Evolutionary conservation across 2,888 invertebrate genomes (phyloP).

Genomic region (Micoletzkya japonica): DNA sequence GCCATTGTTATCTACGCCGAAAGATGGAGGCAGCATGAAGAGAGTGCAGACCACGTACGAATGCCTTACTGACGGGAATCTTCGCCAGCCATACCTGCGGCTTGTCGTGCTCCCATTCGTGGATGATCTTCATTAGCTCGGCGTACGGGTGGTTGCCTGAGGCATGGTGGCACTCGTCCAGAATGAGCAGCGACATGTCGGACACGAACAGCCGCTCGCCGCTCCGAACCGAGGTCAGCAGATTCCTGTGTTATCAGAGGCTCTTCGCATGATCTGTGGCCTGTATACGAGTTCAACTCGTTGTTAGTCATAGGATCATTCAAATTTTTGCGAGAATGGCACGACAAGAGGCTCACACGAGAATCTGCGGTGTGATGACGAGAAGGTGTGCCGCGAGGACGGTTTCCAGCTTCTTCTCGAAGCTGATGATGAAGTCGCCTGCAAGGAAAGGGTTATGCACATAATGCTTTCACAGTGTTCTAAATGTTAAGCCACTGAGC

Average conservation of each 20-base stretch:
- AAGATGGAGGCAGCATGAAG: too few species aligned
- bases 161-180: slow-evolving; percentile 59
- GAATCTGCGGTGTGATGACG: slow-evolving; percentile 55
- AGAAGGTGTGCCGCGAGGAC: slow-evolving; percentile 43
- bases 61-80: too few species aligned
- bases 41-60: too few species aligned
- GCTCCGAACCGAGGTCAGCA: slow-evolving; percentile 47
- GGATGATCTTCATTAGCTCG: slow-evolving; percentile 15
- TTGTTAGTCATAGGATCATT: too few species aligned
- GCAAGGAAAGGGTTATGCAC: too few species aligned
- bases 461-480: too few species aligned
- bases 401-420: slow-evolving; percentile 32
- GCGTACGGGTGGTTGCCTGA: slow-evolving; percentile 20
- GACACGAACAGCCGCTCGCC: slow-evolving; percentile 52
- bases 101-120: slow-evolving; percentile 9
- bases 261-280: too few species aligned
- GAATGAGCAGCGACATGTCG: slow-evolving; percentile 55
- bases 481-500: too few species aligned
- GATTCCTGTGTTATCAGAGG: slow-evolving; percentile 42
- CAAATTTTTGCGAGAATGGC: not conserved
- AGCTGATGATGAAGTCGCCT: slow-evolving; percentile 27
- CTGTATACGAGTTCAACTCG: too few species aligned
- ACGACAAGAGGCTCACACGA: slow-evolving; percentile 37
- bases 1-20: too few species aligned
- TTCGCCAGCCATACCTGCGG: slow-evolving; percentile 36